Evolutionary conservation across 2,113 vertebrate genomes (phyloP).

Genomic region (Datnioides undecimradiatus): DNA sequence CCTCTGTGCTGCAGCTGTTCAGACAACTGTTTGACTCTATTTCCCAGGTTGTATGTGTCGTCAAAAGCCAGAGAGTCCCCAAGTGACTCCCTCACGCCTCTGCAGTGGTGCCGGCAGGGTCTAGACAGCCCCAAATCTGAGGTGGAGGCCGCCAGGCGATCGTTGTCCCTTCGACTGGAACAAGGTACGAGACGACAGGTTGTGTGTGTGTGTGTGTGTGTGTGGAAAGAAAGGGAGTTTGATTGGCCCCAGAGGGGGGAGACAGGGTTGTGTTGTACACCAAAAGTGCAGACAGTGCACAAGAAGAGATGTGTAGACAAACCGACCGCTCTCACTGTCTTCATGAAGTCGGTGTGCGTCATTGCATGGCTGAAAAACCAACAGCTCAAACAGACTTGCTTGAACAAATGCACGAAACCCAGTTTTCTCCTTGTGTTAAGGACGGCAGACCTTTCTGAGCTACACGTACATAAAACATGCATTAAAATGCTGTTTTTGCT

Average conservation of each 20-base stretch:
- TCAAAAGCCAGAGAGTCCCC: slow-evolving; percentile 78
- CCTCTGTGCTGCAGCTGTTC: background rate
- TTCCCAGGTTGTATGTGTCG: slow-evolving; percentile 89
- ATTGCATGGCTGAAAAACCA: background rate
- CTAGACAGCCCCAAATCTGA: slow-evolving; percentile 90
- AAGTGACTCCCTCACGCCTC: slow-evolving; percentile 80
- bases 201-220: background rate
- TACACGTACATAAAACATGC: too few species aligned
- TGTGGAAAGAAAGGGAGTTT: background rate
- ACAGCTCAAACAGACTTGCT: too few species aligned
- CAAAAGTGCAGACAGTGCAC: too few species aligned
- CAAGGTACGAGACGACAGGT: slow-evolving; percentile 83
- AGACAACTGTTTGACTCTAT: background rate
- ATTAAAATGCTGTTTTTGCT: too few species aligned
- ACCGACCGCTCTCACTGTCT: background rate
- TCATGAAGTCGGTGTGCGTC: background rate
- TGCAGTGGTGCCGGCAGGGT: slow-evolving; percentile 92
- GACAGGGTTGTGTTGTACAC: background rate
- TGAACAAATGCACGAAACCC: too few species aligned
- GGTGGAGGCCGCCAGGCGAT: slow-evolving; percentile 87
- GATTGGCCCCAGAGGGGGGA: background rate
- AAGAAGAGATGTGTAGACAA: background rate
- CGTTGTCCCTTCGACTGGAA: slow-evolving; percentile 89
- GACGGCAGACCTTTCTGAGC: too few species aligned
- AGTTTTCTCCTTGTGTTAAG: too few species aligned